Conservation (phyloP, 2,888 invertebrate species). For the Agonum fuliginosum region DNA sequence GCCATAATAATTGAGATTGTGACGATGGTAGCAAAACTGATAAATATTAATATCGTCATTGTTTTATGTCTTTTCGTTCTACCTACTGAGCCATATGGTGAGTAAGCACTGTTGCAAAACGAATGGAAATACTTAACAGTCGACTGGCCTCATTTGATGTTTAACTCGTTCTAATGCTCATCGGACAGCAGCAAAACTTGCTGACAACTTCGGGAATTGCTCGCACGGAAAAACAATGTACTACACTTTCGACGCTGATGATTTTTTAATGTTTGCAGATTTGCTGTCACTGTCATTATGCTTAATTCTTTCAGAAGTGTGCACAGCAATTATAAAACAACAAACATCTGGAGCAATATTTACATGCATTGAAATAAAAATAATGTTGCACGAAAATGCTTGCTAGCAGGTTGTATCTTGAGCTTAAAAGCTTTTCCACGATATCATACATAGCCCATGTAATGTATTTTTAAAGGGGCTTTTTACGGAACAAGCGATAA, state of each 20-base stretch:
- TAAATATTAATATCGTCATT: conserved; percentile 47
- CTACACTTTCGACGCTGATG: conserved; percentile 38
- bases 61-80: conserved; percentile 46
- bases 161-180: conserved; percentile 40
- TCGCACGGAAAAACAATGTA: conserved; percentile 29
- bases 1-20: conserved; percentile 3
- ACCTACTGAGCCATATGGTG: conserved; percentile 38
- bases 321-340: not conserved
- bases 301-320: not conserved
- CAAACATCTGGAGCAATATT: no score
- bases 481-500: conserved; percentile 46
- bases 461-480: conserved; percentile 56
- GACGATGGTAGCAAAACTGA: conserved; percentile 11
- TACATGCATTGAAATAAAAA: conserved; percentile 34
- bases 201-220: conserved; percentile 28
- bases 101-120: conserved; percentile 36
- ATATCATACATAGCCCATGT: conserved; percentile 32
- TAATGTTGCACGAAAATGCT: conserved; percentile 17
- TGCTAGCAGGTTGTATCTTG: not conserved
- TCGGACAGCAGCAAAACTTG: not conserved
- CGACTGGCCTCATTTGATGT: conserved; percentile 34
- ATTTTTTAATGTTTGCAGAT: conserved; percentile 39
- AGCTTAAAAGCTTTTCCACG: conserved; percentile 46
- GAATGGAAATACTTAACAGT: conserved; percentile 35
- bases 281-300: conserved; percentile 16